A percentile compares a stretch with the other conserved stretches of the same genome.
These are phyloP conservation scores for Drosophila basisetae DNA, from an alignment of 2,888 invertebrate species.

Conservation along the genomic window DNA sequence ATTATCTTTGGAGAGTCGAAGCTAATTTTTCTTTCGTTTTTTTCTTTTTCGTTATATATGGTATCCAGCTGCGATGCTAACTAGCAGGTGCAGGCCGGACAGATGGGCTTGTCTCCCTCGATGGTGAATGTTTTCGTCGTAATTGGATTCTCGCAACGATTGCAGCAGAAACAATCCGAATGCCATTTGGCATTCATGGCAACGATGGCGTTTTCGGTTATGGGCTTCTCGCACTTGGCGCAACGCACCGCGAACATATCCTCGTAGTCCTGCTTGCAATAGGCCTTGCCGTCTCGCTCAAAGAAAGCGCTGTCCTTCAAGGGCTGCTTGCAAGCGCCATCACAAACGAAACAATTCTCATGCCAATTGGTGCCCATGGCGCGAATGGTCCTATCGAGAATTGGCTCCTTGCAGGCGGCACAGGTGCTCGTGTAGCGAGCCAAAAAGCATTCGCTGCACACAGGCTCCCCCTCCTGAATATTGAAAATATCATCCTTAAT, in stretches of 20 bases:
- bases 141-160: conserved; percentile 92
- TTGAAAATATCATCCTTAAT: conserved; percentile 97
- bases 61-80: not conserved
- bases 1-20: not conserved
- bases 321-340: conserved; percentile 91
- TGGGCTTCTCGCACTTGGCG: conserved; percentile 92
- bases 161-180: conserved; percentile 96
- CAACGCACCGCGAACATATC: conserved; percentile 94
- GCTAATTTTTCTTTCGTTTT: not conserved
- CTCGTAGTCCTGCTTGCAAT: conserved; percentile 93
- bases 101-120: conserved; percentile 91
- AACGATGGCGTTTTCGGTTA: conserved; percentile 92
- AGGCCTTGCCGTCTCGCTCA: conserved; percentile 93
- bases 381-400: conserved; percentile 94
- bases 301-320: conserved; percentile 94
- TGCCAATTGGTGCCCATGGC: conserved; percentile 96
- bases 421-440: conserved; percentile 94
- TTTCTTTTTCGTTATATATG: not conserved
- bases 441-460: conserved; percentile 95
- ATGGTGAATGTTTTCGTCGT: conserved; percentile 91
- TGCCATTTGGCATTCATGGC: conserved; percentile 98
- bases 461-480: conserved; percentile 90
- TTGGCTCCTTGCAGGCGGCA: conserved; percentile 93
- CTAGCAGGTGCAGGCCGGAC: conserved; percentile 87
- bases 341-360: conserved; percentile 94